Evolutionary conservation across 2,113 vertebrate species (phyloP), one percentile per base, ranked within the genome.

Genomic region (Apodemus speciosus): DNA sequence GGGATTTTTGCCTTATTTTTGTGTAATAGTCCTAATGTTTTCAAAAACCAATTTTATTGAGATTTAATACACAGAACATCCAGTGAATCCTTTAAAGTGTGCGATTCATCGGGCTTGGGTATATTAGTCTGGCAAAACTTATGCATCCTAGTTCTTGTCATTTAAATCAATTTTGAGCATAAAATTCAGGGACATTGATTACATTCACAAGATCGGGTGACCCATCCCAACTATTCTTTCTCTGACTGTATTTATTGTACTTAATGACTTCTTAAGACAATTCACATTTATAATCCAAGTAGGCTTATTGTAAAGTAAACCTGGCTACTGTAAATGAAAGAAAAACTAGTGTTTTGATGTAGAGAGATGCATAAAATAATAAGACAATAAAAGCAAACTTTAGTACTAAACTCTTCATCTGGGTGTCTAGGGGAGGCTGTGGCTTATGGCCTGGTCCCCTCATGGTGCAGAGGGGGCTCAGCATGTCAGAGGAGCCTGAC

Each of bases 261-360:
- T 62, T 85, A 85, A 38, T 88, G 58, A 80, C 93, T 85, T 85
- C 51, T 73, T 92, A 60, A 66, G 32, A 73, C 51, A 76, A 49
- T 91, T 87, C 56, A 10, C 72, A 0, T 40, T 81, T 92, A 76
- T 43, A 38, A 88, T 68, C 40, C 46, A 89, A 84, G n/a, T 72
- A 46, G 30, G 40, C 86, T 84, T 93, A 84, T 87, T 92, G 51
- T 75, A 81, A 87, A 87, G 91, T 72, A 66, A 94, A 97, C 62
- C 30, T 90, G 49, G 32, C 72, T 64, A 60, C 75, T 93, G 14
- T 40, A 85, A 86, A 27, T 79, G 66, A 62, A 71, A 86, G 32
- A 85, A 71, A 92, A 90, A 21, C 18, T 51, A 81, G 35, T 69
- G 32, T 85, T 69, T 81, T 32, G 46, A 77, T 68, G 43, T 68